Evolutionary conservation across 2,797 vertebrate genomes (phyloP), one percentile per base, ranked within the genome.

Genomic region (Molothrus ater): DNA sequence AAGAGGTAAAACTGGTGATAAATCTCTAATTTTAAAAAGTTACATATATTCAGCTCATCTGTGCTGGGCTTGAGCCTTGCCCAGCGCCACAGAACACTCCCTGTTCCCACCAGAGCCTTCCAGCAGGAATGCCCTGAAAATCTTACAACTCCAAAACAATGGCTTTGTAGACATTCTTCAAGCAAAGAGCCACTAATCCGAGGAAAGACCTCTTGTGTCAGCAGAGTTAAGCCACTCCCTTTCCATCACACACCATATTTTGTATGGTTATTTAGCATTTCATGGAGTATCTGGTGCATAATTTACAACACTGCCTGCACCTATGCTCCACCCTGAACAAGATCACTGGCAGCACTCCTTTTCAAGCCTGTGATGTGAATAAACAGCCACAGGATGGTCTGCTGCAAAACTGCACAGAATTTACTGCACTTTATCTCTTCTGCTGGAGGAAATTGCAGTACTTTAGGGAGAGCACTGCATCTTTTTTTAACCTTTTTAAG

Each of bases 241-340:
- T 76, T 42, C 29, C 48, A 90, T 69, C 69, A 75, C 47, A 50
- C 32, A n/a, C 1, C 3, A 1, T 36, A 65, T 85, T 93, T 84
- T 54, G 68, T 29, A 48, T 12, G 78, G 60, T 86, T 85, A 61
- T 84, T 87, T 66, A 84, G 81, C 50, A 81, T 92, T 95, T 93
- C 63, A 71, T 9, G 70, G 57, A 90, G 36, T 69, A 88, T 70
- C 88, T 85, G 40, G 56, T 90, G 83, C 51, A 64, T 59, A 93
- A 94, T 96, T 91, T 91, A 95, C 95, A 94, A 95, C 73, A 86
- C 61, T 97, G 98, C 97, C 97, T 96, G 96, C 68, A 91, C 63
- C 72, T 65, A 86, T 90, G 70, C 92, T 90, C 97, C 97, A 96
- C 97, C 93, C 95, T 72, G 81, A 93, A 80, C 60, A 47, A 76